Conservation (phyloP, 1,140 invertebrate species). For the Drosophila pandora region DNA sequence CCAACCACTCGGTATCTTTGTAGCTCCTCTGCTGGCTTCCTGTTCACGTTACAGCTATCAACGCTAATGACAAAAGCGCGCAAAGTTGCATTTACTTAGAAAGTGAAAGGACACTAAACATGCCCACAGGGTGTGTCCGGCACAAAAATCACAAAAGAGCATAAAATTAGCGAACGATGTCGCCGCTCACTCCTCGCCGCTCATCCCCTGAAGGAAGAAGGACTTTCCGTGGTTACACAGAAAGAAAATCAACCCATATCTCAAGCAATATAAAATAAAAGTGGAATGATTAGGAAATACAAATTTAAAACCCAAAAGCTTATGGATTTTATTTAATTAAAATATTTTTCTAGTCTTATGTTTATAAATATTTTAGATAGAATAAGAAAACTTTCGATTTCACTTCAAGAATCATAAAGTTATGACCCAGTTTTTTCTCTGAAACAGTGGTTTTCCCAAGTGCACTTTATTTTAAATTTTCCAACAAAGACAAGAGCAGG, state of each 20-base stretch:
- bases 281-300: not conserved
- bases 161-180: slow-evolving; percentile 75
- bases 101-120: slow-evolving; percentile 67
- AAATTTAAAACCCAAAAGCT: no score
- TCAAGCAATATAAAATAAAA: not conserved
- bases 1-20: not conserved
- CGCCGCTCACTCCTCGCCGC: slow-evolving; percentile 22
- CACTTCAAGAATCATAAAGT: not conserved
- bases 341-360: no score
- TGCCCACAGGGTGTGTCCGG: slow-evolving; percentile 76
- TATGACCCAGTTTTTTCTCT: not conserved
- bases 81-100: slow-evolving; percentile 74
- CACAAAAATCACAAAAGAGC: slow-evolving; percentile 79
- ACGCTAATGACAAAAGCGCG: slow-evolving; percentile 80
- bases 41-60: slow-evolving; percentile 68
- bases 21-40: slow-evolving; percentile 28
- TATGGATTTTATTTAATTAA: no score
- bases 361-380: not conserved
- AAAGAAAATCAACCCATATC: not conserved
- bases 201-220: slow-evolving; percentile 18
- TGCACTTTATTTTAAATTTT: slow-evolving; percentile 67
- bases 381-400: not conserved
- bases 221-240: slow-evolving; percentile 56
- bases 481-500: slow-evolving; percentile 26
- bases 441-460: not conserved